Evolutionary conservation across 2,888 invertebrate species (phyloP), one percentile per base, ranked within the genome.

Genomic region (Philopedon plagiatum): DNA sequence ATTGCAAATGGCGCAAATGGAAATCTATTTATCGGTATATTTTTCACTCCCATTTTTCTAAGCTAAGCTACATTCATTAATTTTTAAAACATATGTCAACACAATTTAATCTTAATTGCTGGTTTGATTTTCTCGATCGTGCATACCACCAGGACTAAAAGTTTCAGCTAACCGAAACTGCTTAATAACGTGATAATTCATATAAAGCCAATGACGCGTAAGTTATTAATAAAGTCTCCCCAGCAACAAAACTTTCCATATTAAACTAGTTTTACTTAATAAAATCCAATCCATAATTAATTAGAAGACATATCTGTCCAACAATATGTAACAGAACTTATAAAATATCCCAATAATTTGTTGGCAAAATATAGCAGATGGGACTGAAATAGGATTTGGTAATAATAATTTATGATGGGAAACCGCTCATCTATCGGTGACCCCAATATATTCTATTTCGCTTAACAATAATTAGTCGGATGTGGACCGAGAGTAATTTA

Each of bases 391-490:
- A 57, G 72, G 63, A 72, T 72, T 72, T 57, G 58, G 49, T 67
- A 67, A 67, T 72, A 67, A 61, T 72, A 67, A 72, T 66, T 71
- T 66, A 66, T 66, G 61, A 68, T 61, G 56, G 62, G 18, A 37
- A 56, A 26, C 54, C 41, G 61, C 61, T 68, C 62, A 51, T 68
- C 54, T 61, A 51, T 58, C 19, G 26, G 61, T 60, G 68, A 61
- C 61, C 61, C 54, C 68, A 62, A 68, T 68, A 68, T 62, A 68
- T 68, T 68, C 62, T 41, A 68, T 68, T 62, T 54, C 60, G 51
- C 51, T 39, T 68, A 41, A 68, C 68, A 68, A 29, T 51, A 51
- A 68, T 68, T 68, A 68, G 62, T 46, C 56, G 62, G 19, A 60
- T 37, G 61, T 56, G 41, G 29, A 41, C 34, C 26, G n/a, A n/a